These are phyloP conservation scores for Takifugu flavidus DNA, from an alignment of 2,113 vertebrate genomes.

Conservation along the genomic window DNA sequence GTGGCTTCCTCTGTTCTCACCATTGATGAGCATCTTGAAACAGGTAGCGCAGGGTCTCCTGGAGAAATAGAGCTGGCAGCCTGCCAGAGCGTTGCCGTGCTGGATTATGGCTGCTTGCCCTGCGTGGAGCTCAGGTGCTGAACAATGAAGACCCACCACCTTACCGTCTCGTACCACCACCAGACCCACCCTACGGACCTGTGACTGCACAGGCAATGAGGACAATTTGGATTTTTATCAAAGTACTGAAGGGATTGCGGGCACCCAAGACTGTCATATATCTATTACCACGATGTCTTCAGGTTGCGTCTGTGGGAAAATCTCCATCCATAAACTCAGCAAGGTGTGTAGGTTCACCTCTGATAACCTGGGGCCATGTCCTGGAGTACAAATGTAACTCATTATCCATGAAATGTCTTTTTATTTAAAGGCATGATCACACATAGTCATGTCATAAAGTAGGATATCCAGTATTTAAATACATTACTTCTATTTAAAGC, in stretches of 20 bases:
- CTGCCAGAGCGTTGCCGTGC: constrained; percentile 80
- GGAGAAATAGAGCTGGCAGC: constrained; percentile 92
- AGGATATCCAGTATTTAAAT: neutral
- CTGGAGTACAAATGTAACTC: constrained; percentile 59
- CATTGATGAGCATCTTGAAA: constrained; percentile 96
- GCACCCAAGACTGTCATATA: neutral
- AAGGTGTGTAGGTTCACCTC: constrained; percentile 92
- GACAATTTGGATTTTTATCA: too few relatives aligned
- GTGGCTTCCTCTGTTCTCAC: constrained; percentile 63
- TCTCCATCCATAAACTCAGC: constrained; percentile 95
- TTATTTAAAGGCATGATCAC: neutral
- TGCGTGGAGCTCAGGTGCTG: constrained; percentile 88
- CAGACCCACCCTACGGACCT: constrained; percentile 83
- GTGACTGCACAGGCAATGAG: constrained; percentile 8
- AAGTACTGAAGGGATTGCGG: too few relatives aligned
- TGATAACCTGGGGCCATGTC: constrained; percentile 85
- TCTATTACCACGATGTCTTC: constrained; percentile 45
- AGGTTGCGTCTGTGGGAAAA: constrained; percentile 77
- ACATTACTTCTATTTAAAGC: neutral
- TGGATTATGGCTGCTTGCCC: constrained; percentile 90
- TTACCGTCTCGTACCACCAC: constrained; percentile 88
- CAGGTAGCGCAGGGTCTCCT: constrained; percentile 92
- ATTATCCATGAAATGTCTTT: neutral
- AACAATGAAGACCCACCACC: constrained; percentile 89
- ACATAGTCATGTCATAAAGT: neutral